Evolutionary conservation across 1,140 invertebrate species (phyloP), one percentile per base, ranked within the genome.

Genomic region (Drosophila quadrilineata): DNA sequence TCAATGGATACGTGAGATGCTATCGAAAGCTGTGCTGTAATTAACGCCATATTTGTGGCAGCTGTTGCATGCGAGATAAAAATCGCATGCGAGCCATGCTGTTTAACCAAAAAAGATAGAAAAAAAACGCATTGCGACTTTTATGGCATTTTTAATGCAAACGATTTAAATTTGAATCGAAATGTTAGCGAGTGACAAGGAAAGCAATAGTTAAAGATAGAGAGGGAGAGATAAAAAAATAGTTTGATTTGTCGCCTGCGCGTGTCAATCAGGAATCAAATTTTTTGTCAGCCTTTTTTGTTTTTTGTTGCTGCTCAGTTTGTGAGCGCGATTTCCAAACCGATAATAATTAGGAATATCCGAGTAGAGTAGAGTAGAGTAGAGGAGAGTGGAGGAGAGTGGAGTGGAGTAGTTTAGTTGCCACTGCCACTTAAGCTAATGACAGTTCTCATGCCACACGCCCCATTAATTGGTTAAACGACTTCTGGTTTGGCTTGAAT

Each of bases 221-320:
- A n/a, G n/a, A n/a, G n/a, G n/a, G n/a, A n/a, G n/a, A n/a, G n/a
- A n/a, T n/a, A n/a, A n/a, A n/a, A n/a, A n/a, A n/a, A n/a, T n/a
- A n/a, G n/a, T n/a, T 75, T 84, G 77, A 84, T 82, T 82, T 82
- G 77, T 84, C 77, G 77, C 77, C 77, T 82, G 77, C 68, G 73
- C 77, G 82, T 82, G 77, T 84, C 77, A 82, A 74, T 82, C 77
- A 82, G 52, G 67, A 63, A 24, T 43, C 29, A n/a, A n/a, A n/a
- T 65, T 60, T 40, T 21, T 63, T 26, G 19, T 26, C 16, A 45
- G 22, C n/a, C n/a, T n/a, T n/a, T 64, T 16, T 2, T n/a, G 3
- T 26, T 49, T 59, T 46, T 56, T 56, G 36, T 36, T 24, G 43
- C 14, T 45, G 38, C 31, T 31, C 59, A 40, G 56, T 72, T 77